These are phyloP conservation scores for Drosophila setosimentum DNA, from an alignment of 2,888 invertebrate genomes.

Conservation along the genomic window DNA sequence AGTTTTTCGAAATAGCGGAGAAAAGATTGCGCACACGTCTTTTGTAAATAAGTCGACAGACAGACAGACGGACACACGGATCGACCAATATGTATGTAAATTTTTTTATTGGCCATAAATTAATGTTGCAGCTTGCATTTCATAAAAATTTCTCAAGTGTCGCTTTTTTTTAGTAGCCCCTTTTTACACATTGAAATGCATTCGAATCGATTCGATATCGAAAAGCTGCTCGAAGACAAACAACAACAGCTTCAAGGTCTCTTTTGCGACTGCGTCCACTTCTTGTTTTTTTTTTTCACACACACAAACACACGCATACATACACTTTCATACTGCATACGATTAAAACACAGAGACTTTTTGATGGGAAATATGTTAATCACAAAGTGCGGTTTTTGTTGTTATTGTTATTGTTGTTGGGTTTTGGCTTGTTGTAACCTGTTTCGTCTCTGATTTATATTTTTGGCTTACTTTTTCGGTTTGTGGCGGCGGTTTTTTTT, in stretches of 20 bases:
- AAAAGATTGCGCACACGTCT: conserved; percentile 46
- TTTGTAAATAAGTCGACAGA: conserved; percentile 23
- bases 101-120: conserved; percentile 60
- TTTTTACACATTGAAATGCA: conserved; percentile 57
- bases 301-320: conserved; percentile 26
- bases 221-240: conserved; percentile 26
- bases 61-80: neutral
- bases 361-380: conserved; percentile 82
- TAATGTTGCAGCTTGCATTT: conserved; percentile 49
- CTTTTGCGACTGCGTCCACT: conserved; percentile 67
- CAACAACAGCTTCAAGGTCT: conserved; percentile 71
- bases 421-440: conserved; percentile 65
- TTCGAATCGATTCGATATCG: conserved; percentile 32
- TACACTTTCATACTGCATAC: conserved; percentile 19
- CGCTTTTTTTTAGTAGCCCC: conserved; percentile 32
- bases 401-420: conserved; percentile 25
- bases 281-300: conserved; percentile 69
- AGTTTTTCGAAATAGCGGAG: conserved; percentile 54
- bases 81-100: conserved; percentile 53
- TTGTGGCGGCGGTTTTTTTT: conserved; percentile 27
- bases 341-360: conserved; percentile 63
- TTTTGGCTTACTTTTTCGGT: conserved; percentile 73
- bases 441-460: conserved; percentile 76
- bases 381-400: conserved; percentile 60
- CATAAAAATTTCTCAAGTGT: conserved; percentile 56